These are phyloP conservation scores for Fulmarus glacialis DNA, from an alignment of 2,113 vertebrate genomes.

Conservation along the genomic window DNA sequence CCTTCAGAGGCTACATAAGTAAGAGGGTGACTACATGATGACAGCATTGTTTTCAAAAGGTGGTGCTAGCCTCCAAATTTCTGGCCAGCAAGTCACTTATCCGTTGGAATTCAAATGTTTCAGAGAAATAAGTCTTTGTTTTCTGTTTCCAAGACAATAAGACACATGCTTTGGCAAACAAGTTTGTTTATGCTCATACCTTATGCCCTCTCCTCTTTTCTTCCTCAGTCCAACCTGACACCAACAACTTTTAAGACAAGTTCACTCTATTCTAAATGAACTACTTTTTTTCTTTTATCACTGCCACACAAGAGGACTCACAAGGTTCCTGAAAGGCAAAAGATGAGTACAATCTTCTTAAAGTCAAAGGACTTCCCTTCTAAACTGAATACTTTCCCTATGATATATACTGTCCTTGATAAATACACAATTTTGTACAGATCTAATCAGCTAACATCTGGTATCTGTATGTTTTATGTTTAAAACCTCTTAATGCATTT, in stretches of 20 bases:
- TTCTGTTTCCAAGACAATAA: neutral
- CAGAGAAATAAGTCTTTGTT: neutral
- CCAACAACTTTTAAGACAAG: neutral
- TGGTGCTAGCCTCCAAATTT: neutral
- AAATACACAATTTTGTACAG: neutral
- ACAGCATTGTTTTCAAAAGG: neutral
- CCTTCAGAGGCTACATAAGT: neutral
- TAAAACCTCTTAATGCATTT: neutral
- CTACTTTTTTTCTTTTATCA: neutral
- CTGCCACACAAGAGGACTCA: neutral
- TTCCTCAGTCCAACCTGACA: neutral
- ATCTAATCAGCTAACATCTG: neutral
- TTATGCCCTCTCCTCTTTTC: neutral
- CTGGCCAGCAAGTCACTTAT: neutral
- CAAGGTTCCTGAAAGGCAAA: neutral
- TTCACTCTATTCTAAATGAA: neutral
- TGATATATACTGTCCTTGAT: neutral
- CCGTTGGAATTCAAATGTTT: neutral
- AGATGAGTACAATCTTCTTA: neutral
- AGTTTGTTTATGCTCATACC: neutral
- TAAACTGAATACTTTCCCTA: neutral
- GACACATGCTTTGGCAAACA: neutral
- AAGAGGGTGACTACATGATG: accelerated
- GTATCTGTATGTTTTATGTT: neutral
- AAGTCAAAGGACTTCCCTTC: neutral